phyloP scores from a whole-genome alignment of 2,113 vertebrate species.

The Dromas ardeola region DNA sequence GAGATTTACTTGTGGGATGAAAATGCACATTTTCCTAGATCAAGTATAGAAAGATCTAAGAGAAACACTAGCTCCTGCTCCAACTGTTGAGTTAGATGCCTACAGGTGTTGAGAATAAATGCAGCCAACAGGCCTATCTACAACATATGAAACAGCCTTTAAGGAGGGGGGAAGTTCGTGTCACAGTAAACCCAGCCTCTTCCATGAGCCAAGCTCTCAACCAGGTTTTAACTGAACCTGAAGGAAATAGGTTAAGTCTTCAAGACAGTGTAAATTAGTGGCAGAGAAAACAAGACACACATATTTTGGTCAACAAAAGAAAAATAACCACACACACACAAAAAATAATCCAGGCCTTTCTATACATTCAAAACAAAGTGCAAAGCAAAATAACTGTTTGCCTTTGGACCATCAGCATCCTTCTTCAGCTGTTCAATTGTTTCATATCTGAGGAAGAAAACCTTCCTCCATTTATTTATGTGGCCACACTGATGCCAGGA shows the following conservation, averaged over 20 bases:
- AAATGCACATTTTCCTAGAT: neutral
- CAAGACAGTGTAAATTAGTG: neutral
- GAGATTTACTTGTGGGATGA: accelerated
- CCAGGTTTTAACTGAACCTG: neutral
- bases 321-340: neutral
- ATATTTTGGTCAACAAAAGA: neutral
- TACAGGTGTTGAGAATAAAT: neutral
- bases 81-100: neutral
- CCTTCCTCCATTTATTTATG: neutral
- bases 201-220: neutral
- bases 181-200: neutral
- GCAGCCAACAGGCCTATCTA: neutral
- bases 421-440: neutral
- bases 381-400: neutral
- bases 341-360: neutral
- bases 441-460: neutral
- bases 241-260: neutral
- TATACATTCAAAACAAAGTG: neutral
- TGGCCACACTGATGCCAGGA: neutral
- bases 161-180: neutral
- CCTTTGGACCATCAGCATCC: neutral
- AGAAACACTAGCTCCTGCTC: neutral
- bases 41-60: neutral
- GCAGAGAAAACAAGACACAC: neutral
- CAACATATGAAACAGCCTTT: neutral